Conservation (phyloP, 2,888 invertebrate genomes). For the Rutpela maculata region DNA sequence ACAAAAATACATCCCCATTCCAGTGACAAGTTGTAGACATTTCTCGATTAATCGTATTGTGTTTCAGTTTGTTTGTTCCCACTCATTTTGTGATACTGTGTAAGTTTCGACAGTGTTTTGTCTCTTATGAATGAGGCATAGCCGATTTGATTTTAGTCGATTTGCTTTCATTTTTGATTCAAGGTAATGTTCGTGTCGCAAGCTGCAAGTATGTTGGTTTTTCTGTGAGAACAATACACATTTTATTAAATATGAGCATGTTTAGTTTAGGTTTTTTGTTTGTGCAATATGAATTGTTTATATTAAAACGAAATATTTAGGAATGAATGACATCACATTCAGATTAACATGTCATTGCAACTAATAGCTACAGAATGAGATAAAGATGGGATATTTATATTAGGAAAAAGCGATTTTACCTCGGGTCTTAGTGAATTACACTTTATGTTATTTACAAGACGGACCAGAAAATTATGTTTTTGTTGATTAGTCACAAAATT, state of each 20-base stretch:
- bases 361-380: too few species aligned
- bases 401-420: too few species aligned
- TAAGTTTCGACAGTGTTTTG: conserved; percentile 39
- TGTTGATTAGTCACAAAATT: too few species aligned
- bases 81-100: conserved; percentile 32
- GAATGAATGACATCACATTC: not conserved
- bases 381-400: too few species aligned
- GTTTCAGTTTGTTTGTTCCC: conserved; percentile 24
- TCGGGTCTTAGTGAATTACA: too few species aligned
- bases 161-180: conserved; percentile 49
- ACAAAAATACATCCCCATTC: conserved; percentile 8
- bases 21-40: conserved; percentile 44
- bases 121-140: conserved; percentile 43
- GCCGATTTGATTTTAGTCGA: conserved; percentile 48
- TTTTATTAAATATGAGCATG: conserved; percentile 8
- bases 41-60: conserved; percentile 20
- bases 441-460: too few species aligned
- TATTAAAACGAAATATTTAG: not conserved
- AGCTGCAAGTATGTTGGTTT: conserved; percentile 31
- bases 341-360: not conserved
- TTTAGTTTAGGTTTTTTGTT: conserved; percentile 13
- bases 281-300: not conserved
- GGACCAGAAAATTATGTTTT: too few species aligned
- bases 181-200: conserved; percentile 49
- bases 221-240: conserved; percentile 45